A percentile compares a stretch with the other conserved stretches of the same genome.
phyloP scores from a whole-genome alignment of 2,113 vertebrate species.

The Urocynchramus pylzowi region DNA sequence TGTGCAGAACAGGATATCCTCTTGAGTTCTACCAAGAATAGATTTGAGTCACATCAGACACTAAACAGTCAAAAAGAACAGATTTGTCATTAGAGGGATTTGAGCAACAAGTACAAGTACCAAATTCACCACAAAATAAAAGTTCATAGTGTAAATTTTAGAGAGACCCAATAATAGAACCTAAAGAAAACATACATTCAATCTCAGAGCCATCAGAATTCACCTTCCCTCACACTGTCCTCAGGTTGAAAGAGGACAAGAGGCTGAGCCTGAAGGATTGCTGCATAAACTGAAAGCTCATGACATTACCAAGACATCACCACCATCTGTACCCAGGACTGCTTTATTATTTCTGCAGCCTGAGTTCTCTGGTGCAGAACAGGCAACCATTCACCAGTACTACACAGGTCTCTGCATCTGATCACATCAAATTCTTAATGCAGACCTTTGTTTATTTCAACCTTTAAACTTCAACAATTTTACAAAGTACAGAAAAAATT shows the following conservation, averaged over 20 bases:
- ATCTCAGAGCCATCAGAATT: not conserved
- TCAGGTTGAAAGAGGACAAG: not conserved
- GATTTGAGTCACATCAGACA: not conserved
- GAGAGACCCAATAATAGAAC: not conserved
- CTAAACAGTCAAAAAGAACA: not conserved
- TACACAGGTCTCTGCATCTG: too few species aligned
- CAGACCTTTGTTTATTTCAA: not conserved
- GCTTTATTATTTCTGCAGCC: not conserved
- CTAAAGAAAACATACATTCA: not conserved
- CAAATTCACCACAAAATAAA: not conserved
- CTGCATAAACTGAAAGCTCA: not conserved
- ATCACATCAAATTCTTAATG: not conserved
- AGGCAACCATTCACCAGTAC: not conserved
- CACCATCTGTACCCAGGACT: not conserved
- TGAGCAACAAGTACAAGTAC: not conserved
- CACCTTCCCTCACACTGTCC: not conserved
- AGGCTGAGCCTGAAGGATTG: not conserved
- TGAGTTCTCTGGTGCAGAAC: not conserved
- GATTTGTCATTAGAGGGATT: not conserved
- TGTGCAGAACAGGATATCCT: not conserved
- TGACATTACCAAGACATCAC: not conserved
- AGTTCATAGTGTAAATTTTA: not conserved
- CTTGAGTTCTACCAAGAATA: not conserved
- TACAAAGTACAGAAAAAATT: not conserved
- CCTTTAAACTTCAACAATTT: not conserved